Evolutionary conservation across 2,113 vertebrate species (phyloP), one percentile per base, ranked within the genome.

Genomic region (Gambusia holbrooki): DNA sequence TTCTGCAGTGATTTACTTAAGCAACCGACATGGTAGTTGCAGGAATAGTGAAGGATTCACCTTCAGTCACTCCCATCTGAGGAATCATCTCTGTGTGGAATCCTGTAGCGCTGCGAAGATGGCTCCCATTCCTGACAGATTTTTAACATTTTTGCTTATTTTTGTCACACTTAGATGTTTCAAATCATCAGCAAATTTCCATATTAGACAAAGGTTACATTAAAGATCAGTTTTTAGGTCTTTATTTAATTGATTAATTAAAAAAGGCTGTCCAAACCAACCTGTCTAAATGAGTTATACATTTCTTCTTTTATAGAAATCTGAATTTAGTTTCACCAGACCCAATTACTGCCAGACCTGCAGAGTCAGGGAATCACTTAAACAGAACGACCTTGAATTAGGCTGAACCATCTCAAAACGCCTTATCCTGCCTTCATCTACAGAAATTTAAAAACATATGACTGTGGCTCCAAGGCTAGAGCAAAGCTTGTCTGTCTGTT

Each of bases 1-100:
- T 62, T 30, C 65, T 74, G 48, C 66, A 28, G 70, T 27, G 48
- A 25, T 29, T 95, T 95, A 94, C 93, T 93, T 95, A 94, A 92
- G 96, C 94, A 95, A 95, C 95, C 89, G 90, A 95, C 91, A 93
- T 93, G 94, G 96, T 95, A 95, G 94, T 54, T 61, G 35, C 42
- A 73, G 54, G 75, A 40, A 71, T 62, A 32, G 66, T n/a, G 51
- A n/a, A 58, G 25, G 22, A 58, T 58, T 58, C 51, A 58, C 51
- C 51, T 58, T 25, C 25, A n/a, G 10, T 10, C 25, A 58, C 19
- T n/a, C 51, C 25, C 25, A 3, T n/a, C 22, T 58, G 58, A 19
- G 22, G 22, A 9, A 65, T 30, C 3, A 65, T 65, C 9, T 65
- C 17, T 33, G 7, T 54, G 17, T 40, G 3, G 9, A 64, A 25